Evolutionary conservation across 2,888 invertebrate genomes (phyloP), one percentile per base, ranked within the genome.

Genomic region (Volucella zonaria): DNA sequence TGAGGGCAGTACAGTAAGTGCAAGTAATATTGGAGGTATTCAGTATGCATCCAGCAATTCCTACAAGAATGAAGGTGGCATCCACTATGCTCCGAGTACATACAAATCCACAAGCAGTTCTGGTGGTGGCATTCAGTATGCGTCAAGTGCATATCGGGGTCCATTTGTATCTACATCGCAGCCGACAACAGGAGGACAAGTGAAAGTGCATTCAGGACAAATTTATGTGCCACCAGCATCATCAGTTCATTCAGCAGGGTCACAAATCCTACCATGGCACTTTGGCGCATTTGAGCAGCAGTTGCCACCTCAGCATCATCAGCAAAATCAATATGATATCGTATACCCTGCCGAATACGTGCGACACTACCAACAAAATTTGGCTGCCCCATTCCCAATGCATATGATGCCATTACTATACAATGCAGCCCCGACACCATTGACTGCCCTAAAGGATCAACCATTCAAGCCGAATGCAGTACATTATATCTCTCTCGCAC

Each of bases 281-380:
- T 81, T 64, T 38, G 75, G 68, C 14, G 68, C 68, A 42, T 62
- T 23, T 15, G 75, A 74, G 14, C 71, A 68, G 49, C 66, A 58
- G n/a, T 77, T 83, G 45, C 82, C 70, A 42, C 51, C 42, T 52
- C 79, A 75, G 15, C 70, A 73, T 9, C 85, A 74, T 56, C 90
- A 89, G 11, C 90, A 89, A 67, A 73, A 90, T 14, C 91, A 91
- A 74, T 91, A 91, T 61, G 88, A 90, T 68, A 89, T 91, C 49
- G 91, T 91, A 75, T 90, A 91, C 64, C 90, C 90, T 1, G 66
- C 90, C 31, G 89, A 89, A 1, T 89, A 91, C 76, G 87, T 90
- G 87, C 88, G 90, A 0, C 90, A 90, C 75, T 67, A 91, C 77
- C 90, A 91, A 40, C 89, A 88, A 66, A 87, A 88, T 74, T 85